Percentiles rank a stretch among this genome's conserved stretches.
Evolutionary conservation across 2,888 invertebrate genomes (phyloP).

Genomic region (Dicyrtomina minuta): DNA sequence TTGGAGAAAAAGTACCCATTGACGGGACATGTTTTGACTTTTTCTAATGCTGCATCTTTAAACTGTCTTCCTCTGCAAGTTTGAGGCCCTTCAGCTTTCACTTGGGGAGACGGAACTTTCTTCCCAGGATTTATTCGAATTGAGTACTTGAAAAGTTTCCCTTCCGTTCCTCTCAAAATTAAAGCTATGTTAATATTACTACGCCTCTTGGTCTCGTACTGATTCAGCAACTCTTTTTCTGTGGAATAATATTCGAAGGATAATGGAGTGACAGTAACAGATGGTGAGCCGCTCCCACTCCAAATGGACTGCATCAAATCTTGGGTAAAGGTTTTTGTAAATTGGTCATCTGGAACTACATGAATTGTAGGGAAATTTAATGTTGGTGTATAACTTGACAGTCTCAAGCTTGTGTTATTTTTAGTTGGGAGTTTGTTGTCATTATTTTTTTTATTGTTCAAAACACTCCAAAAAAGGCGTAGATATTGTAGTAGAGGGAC

Average conservation of each 20-base stretch:
- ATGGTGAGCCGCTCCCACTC: conserved; percentile 56
- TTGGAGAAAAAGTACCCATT: conserved; percentile 75
- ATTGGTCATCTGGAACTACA: conserved; percentile 53
- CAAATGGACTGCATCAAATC: conserved; percentile 59
- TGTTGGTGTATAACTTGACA: too few species aligned
- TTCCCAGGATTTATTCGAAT: conserved; percentile 72
- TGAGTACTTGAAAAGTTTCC: conserved; percentile 63
- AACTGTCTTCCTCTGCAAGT: conserved; percentile 37
- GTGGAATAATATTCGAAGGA: conserved; percentile 67
- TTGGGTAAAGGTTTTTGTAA: conserved; percentile 37
- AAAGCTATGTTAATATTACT: too few species aligned
- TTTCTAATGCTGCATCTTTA: conserved; percentile 63
- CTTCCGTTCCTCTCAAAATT: too few species aligned
- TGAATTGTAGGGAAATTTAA: conserved; percentile 37
- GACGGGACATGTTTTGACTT: conserved; percentile 66
- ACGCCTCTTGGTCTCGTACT: conserved; percentile 64
- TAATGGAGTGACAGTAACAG: conserved; percentile 56
- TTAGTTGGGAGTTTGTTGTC: too few species aligned
- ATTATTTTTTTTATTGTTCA: too few species aligned
- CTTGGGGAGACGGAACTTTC: conserved; percentile 64
- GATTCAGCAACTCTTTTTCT: conserved; percentile 67
- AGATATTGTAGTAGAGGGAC: too few species aligned
- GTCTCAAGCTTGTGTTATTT: too few species aligned
- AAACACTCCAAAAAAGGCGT: too few species aligned
- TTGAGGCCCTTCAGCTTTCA: conserved; percentile 55